Percentiles rank a stretch among this genome's conserved stretches.
These are phyloP conservation scores for Myzus persicae DNA, from an alignment of 1,140 invertebrate genomes.

Conservation along the genomic window DNA sequence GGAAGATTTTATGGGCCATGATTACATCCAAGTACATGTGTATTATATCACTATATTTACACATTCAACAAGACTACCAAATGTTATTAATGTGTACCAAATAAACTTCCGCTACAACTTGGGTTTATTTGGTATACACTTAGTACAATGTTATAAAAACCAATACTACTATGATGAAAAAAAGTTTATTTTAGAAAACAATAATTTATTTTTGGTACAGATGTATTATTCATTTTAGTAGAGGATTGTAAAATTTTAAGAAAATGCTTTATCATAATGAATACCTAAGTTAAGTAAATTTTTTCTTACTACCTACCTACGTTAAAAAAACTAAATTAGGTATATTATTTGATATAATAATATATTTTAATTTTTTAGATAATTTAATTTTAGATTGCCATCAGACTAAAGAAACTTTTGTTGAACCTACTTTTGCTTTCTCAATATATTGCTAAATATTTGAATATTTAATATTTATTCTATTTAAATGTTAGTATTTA, in stretches of 20 bases:
- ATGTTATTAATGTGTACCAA: constrained; percentile 39
- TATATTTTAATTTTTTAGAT: too few relatives aligned
- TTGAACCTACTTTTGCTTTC: too few relatives aligned
- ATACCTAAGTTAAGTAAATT: neutral
- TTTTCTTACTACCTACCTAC: too few relatives aligned
- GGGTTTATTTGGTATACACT: neutral
- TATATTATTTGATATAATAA: too few relatives aligned
- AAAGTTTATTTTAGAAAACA: neutral
- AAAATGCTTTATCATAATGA: neutral
- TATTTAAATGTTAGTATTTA: neutral
- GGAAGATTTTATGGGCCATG: neutral
- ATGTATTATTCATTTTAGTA: neutral
- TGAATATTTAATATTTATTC: too few relatives aligned
- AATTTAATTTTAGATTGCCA: too few relatives aligned
- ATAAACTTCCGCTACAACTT: constrained; percentile 16
- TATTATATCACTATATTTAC: constrained; percentile 22
- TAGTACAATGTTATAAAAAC: neutral
- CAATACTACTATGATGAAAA: neutral
- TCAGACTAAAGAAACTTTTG: too few relatives aligned
- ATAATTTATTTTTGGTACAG: neutral
- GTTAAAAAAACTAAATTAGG: too few relatives aligned
- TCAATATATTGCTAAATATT: too few relatives aligned
- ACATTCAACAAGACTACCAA: constrained; percentile 2
- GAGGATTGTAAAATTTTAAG: neutral
- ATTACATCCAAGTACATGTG: neutral